Evolutionary conservation across 2,113 vertebrate genomes (phyloP).

Genomic region (Phalacrocorax pelagicus): DNA sequence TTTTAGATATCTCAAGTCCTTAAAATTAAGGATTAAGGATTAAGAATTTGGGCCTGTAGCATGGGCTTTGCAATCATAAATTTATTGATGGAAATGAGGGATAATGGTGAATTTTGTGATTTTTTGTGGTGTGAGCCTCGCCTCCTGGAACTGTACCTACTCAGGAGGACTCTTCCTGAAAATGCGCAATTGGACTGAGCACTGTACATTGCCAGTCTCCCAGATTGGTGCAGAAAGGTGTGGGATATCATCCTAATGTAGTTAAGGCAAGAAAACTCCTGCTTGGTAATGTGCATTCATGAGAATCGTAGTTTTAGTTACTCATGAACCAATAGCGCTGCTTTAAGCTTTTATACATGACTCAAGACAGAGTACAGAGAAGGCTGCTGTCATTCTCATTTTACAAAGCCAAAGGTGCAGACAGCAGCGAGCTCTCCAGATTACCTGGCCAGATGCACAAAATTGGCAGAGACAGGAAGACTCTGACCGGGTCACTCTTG

Average conservation of each 20-base stretch:
- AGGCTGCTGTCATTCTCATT: background rate
- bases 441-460: background rate
- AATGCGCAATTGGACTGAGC: background rate
- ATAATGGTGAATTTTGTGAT: background rate
- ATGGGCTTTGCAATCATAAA: background rate
- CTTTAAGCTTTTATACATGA: background rate
- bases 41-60: background rate
- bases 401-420: background rate
- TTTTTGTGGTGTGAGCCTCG: background rate
- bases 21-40: background rate
- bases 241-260: background rate
- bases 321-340: background rate
- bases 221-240: background rate
- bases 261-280: background rate
- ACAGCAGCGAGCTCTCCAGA: background rate
- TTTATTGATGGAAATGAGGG: background rate
- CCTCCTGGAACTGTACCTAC: fast-evolving
- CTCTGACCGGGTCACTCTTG: background rate
- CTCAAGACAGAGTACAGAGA: background rate
- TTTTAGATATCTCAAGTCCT: background rate
- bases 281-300: background rate
- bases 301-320: background rate
- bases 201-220: background rate
- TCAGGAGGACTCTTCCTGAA: background rate
- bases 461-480: background rate